Evolutionary conservation across 1,140 invertebrate genomes (phyloP), one percentile per base, ranked within the genome.

Genomic region (Pogonomyrmex barbatus): DNA sequence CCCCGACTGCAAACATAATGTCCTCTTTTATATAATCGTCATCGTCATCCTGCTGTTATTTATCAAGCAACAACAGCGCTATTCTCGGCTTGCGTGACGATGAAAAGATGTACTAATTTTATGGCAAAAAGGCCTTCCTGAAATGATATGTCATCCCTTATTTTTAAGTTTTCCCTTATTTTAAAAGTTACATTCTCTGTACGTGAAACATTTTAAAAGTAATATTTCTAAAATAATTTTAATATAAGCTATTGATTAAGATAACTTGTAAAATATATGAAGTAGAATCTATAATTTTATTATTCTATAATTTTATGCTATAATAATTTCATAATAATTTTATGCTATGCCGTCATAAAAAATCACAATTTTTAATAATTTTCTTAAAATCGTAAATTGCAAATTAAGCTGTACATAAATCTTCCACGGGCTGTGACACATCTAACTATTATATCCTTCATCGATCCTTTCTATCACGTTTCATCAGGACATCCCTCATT

Each of bases 11-110:
- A 0, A 82, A 73, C 54, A 58, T 58, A 71, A 58, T 71, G 24
- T 39, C 42, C 63, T 42, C 54, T n/a, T 39, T 63, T 45, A 42
- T 45, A 42, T 58, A 60, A 33, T 75, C 54, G 42, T 82, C 52
- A 71, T 82, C 42, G 67, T 81, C 78, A 81, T 81, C 54, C 24
- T n/a, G 33, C n/a, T 62, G 33, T 83, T 83, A 75, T 83, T 83
- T 73, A 60, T 83, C 79, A 75, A 75, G 45, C 36, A 58, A 47
- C 8, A 30, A 30, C 33, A 30, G 30, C 6, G 42, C 33, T 62
- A n/a, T 50, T 45, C 42, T n/a, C 3, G 36, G 14, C 42, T 73
- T 10, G 56, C 54, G 17, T 50, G 67, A 60, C 54, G 17, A 36
- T 10, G 14, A 24, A 39, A 83, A 73, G 30, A 60, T 39, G 47